Conservation (phyloP, 2,113 vertebrate species). For the Litocranius walleri region DNA sequence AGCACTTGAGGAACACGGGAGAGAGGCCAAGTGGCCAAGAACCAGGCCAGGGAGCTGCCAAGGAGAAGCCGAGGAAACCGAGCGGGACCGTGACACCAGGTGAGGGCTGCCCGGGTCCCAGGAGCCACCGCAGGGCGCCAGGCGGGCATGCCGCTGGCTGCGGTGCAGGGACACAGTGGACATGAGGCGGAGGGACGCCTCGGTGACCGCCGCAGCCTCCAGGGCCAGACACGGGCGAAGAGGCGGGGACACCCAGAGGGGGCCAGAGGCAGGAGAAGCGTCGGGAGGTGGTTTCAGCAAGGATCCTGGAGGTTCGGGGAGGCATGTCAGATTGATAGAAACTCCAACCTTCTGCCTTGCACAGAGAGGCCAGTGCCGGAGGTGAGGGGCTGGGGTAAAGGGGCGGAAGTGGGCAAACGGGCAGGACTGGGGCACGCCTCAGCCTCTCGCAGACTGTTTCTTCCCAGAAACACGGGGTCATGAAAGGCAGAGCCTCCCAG, state of each 20-base stretch:
- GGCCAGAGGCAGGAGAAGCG: not conserved
- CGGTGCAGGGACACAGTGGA: not conserved
- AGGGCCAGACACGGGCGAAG: not conserved
- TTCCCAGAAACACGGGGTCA: rapidly evolving
- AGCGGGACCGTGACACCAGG: not conserved
- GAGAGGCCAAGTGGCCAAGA: not conserved
- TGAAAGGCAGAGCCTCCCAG: not conserved
- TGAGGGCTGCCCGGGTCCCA: not conserved
- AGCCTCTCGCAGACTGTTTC: not conserved
- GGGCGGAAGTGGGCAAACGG: not conserved
- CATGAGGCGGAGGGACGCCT: not conserved
- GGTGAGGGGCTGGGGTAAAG: not conserved
- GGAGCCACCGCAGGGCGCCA: not conserved
- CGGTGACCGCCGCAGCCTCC: not conserved
- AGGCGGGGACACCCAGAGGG: not conserved
- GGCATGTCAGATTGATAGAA: rapidly evolving
- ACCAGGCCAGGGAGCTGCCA: not conserved
- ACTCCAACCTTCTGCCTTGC: not conserved
- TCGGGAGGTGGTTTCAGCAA: too few relatives aligned
- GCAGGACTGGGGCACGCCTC: not conserved
- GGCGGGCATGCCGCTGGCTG: not conserved
- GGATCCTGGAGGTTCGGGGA: not conserved
- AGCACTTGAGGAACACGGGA: not conserved
- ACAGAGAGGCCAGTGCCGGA: not conserved
- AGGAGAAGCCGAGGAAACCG: not conserved